These are phyloP conservation scores for Lepidotrigona ventralis DNA, from an alignment of 1,140 invertebrate genomes.

Conservation along the genomic window DNA sequence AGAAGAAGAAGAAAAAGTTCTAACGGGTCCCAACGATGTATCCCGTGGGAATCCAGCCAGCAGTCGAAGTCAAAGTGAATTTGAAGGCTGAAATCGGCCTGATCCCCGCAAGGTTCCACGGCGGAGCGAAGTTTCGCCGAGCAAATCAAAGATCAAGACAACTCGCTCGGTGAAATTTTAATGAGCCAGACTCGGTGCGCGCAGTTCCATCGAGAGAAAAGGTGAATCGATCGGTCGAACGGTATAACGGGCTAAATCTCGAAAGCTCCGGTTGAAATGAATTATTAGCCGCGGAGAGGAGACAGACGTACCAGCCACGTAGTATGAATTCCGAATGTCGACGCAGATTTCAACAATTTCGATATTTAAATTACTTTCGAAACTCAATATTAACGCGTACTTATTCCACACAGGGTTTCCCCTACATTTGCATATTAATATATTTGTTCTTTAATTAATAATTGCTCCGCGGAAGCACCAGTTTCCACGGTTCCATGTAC, in stretches of 20 bases:
- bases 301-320: background rate
- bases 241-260: constrained; percentile 53
- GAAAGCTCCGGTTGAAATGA: constrained; percentile 53
- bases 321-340: constrained; percentile 15
- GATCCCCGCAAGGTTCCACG: constrained; percentile 48
- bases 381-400: constrained; percentile 4
- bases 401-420: background rate
- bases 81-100: constrained; percentile 59
- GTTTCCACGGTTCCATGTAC: background rate
- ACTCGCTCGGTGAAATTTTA: constrained; percentile 67
- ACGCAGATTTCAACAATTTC: constrained; percentile 10
- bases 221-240: constrained; percentile 49
- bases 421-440: background rate
- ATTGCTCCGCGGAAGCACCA: background rate
- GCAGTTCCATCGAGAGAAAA: constrained; percentile 28
- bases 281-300: constrained; percentile 35
- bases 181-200: constrained; percentile 51
- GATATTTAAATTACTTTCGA: constrained; percentile 18
- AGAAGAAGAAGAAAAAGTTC: constrained; percentile 22
- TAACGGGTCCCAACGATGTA: constrained; percentile 13
- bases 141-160: constrained; percentile 60
- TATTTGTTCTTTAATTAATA: constrained; percentile 19
- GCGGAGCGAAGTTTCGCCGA: constrained; percentile 28
- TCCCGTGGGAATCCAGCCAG: constrained; percentile 58
- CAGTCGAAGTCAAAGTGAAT: constrained; percentile 56